These are phyloP conservation scores for Taenaris catops DNA, from an alignment of 2,888 invertebrate genomes.

Conservation along the genomic window DNA sequence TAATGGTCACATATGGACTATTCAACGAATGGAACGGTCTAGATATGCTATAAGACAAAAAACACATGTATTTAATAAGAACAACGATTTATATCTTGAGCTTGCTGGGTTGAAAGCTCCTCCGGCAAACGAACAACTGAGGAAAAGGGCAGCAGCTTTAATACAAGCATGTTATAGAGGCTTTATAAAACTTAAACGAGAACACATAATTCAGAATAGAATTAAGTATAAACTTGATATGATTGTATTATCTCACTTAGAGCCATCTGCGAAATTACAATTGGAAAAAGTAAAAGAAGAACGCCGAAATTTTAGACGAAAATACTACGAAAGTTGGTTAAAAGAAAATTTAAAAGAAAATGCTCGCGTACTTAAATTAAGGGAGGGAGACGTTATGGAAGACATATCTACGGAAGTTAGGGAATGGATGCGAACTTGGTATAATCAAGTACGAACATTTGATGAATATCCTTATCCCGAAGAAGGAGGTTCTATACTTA, in stretches of 20 bases:
- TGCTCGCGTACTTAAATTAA: constrained; percentile 62
- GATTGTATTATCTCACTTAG: constrained; percentile 71
- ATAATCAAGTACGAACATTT: constrained; percentile 76
- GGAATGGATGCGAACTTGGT: constrained; percentile 86
- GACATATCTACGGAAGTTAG: constrained; percentile 87
- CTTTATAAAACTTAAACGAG: constrained; percentile 55
- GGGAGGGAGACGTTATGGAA: constrained; percentile 83
- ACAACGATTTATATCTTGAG: constrained; percentile 53
- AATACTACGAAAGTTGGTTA: constrained; percentile 63
- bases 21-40: constrained; percentile 66
- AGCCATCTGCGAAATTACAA: constrained; percentile 61
- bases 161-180: constrained; percentile 58
- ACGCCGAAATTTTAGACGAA: constrained; percentile 62
- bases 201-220: constrained; percentile 51
- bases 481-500: constrained; percentile 83
- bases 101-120: constrained; percentile 58
- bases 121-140: constrained; percentile 35
- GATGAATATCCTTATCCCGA: constrained; percentile 86
- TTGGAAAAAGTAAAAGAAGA: constrained; percentile 63
- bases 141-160: constrained; percentile 40
- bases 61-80: constrained; percentile 45
- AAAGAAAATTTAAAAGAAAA: constrained; percentile 68
- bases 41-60: constrained; percentile 35
- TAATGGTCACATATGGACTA: constrained; percentile 41
- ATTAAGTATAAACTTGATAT: constrained; percentile 75